Conservation (phyloP, 2,797 vertebrate species). For the Xenops minutus region DNA sequence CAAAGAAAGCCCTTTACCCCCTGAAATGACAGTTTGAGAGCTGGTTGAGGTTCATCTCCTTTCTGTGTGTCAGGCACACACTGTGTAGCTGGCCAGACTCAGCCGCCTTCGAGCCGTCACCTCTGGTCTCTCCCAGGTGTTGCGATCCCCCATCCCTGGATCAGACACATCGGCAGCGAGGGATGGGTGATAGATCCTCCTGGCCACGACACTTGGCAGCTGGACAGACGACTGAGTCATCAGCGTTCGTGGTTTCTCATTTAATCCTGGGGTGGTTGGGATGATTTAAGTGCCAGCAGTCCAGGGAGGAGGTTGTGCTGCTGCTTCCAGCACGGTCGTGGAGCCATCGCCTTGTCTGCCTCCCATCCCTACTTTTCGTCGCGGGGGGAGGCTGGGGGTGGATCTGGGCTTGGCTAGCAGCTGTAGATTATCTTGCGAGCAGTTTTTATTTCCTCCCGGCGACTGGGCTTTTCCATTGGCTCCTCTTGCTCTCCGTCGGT, state of each 20-base stretch:
- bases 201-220: constrained; percentile 32
- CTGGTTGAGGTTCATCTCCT: not conserved
- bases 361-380: not conserved
- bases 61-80: not conserved
- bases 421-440: not conserved
- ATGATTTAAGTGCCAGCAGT: constrained; percentile 27
- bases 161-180: not conserved
- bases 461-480: not conserved
- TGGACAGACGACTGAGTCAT: constrained; percentile 47
- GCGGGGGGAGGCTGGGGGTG: not conserved
- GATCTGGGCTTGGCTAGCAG: not conserved
- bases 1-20: not conserved
- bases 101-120: not conserved
- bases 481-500: not conserved
- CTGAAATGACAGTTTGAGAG: not conserved
- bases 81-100: not conserved
- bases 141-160: not conserved
- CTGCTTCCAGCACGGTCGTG: not conserved
- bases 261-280: not conserved
- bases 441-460: not conserved
- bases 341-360: not conserved
- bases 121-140: not conserved
- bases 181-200: not conserved
- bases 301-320: not conserved
- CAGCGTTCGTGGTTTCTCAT: not conserved